phyloP scores from a whole-genome alignment of 1,140 invertebrate species.

The Pinna nobilis region DNA sequence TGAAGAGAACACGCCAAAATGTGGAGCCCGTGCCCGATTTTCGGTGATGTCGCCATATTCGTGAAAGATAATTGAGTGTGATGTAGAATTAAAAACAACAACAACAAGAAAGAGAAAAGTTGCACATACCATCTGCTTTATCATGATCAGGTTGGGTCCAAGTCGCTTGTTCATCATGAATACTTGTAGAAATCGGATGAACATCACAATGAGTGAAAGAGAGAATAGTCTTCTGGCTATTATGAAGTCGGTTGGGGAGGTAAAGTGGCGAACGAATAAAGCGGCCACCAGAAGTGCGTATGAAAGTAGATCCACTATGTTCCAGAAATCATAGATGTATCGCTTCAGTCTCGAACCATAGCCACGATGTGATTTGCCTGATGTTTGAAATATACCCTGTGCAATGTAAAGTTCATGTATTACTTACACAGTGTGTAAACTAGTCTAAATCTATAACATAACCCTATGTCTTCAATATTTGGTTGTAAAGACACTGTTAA shows the following conservation, averaged over 20 bases:
- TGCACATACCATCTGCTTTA: constrained; percentile 30
- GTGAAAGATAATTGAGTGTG: too few relatives aligned
- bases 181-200: constrained; percentile 29
- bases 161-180: constrained; percentile 16
- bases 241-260: background rate
- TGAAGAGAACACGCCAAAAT: too few relatives aligned
- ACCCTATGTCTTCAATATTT: background rate
- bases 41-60: too few relatives aligned
- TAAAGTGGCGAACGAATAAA: constrained; percentile 12
- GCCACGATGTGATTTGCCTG: background rate
- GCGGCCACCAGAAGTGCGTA: constrained; percentile 15
- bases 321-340: constrained; percentile 41
- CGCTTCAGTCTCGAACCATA: constrained; percentile 11
- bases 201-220: constrained; percentile 24
- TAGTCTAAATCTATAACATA: background rate
- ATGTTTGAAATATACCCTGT: background rate
- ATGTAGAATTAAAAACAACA: too few relatives aligned
- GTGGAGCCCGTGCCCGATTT: too few relatives aligned
- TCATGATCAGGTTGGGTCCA: constrained; percentile 36
- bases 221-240: constrained; percentile 29
- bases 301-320: constrained; percentile 22
- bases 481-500: background rate
- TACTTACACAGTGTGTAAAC: too few relatives aligned
- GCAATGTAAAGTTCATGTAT: too few relatives aligned
- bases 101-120: too few relatives aligned